Evolutionary conservation across 2,888 invertebrate genomes (phyloP).

Genomic region (Phania funesta): DNA sequence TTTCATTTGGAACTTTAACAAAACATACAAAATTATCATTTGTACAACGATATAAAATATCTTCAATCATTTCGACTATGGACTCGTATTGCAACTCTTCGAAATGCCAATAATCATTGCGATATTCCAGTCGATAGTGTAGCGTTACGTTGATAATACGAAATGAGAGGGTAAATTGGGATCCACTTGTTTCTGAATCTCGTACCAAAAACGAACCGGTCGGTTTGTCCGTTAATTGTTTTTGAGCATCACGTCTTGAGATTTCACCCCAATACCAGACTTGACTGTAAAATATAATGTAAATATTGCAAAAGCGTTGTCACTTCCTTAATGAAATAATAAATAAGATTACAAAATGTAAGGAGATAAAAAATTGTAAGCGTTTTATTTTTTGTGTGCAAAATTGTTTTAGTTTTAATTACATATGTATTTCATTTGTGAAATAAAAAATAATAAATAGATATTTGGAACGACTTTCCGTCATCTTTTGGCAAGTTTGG

Average conservation of each 20-base stretch:
- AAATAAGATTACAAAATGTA: too few species aligned
- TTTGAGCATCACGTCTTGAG: slow-evolving; percentile 86
- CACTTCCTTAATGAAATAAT: too few species aligned
- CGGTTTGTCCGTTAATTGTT: slow-evolving; percentile 84
- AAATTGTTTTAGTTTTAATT: too few species aligned
- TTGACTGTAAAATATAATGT: slow-evolving; percentile 74
- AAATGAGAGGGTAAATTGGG: slow-evolving; percentile 88
- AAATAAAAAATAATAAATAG: too few species aligned
- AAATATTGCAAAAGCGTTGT: too few species aligned
- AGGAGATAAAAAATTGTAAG: too few species aligned
- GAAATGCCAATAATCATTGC: slow-evolving; percentile 81
- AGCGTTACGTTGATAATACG: slow-evolving; percentile 85
- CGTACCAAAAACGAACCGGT: slow-evolving; percentile 89
- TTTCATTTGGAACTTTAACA: slow-evolving; percentile 84
- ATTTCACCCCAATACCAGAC: slow-evolving; percentile 93
- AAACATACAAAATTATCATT: slow-evolving; percentile 86
- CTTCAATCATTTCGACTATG: slow-evolving; percentile 87
- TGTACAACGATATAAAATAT: slow-evolving; percentile 87
- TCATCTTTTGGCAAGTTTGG: too few species aligned
- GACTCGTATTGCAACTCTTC: slow-evolving; percentile 80
- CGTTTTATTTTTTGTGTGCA: too few species aligned
- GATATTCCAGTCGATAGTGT: slow-evolving; percentile 88
- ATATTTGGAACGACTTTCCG: too few species aligned
- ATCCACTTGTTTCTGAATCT: slow-evolving; percentile 84
- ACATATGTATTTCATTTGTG: too few species aligned